phyloP scores from a whole-genome alignment of 1,140 invertebrate genomes.

The Sinonovacula constricta region DNA sequence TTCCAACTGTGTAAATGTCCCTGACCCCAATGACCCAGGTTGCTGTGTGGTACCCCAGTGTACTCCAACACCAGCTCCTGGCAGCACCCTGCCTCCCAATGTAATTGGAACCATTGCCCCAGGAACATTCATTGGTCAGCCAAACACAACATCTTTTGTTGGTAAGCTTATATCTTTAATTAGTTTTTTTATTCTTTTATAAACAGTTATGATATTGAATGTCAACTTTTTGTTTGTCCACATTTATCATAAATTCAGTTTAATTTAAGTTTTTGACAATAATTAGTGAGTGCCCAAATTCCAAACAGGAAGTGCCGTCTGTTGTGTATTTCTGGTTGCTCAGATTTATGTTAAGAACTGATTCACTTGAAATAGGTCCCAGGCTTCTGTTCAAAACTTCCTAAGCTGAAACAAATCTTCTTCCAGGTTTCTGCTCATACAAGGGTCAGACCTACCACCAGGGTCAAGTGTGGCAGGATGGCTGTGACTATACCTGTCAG shows the following conservation, averaged over 20 bases:
- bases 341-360: too few species aligned
- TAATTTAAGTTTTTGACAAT: too few species aligned
- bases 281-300: too few species aligned
- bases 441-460: slow-evolving; percentile 19
- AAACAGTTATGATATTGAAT: too few species aligned
- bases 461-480: slow-evolving; percentile 36
- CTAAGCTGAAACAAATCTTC: too few species aligned
- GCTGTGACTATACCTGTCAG: slow-evolving; percentile 34
- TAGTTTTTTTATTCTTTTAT: too few species aligned
- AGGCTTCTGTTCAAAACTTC: too few species aligned
- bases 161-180: slow-evolving; percentile 6
- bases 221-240: too few species aligned
- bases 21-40: slow-evolving; percentile 60
- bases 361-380: too few species aligned
- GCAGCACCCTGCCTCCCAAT: slow-evolving; percentile 16
- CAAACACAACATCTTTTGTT: slow-evolving; percentile 31
- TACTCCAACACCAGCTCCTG: slow-evolving; percentile 44
- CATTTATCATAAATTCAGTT: too few species aligned
- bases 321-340: too few species aligned
- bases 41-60: slow-evolving; percentile 62
- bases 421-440: slow-evolving; percentile 26
- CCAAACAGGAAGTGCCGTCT: too few species aligned
- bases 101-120: slow-evolving; percentile 47
- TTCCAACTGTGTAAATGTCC: slow-evolving; percentile 43
- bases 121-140: slow-evolving; percentile 51